phyloP scores from a whole-genome alignment of 2,888 invertebrate species.

The Nymphalis c-album region DNA sequence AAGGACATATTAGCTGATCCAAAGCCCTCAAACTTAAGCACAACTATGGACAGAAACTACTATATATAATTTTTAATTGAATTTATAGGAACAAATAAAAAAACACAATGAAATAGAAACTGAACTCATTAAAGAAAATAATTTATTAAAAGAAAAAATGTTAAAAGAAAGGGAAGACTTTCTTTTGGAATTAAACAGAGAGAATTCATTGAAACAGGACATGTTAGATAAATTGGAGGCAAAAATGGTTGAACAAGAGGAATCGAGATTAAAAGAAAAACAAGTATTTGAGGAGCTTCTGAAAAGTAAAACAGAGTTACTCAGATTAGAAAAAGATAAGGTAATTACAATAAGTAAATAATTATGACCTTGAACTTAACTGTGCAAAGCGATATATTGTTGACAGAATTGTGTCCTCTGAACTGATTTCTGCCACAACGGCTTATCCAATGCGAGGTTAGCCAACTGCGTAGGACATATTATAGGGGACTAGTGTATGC shows the following conservation, averaged over 20 bases:
- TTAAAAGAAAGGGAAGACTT: conserved; percentile 77
- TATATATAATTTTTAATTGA: not conserved
- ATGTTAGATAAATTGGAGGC: conserved; percentile 73
- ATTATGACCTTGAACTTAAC: not conserved
- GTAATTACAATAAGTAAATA: conserved; percentile 44
- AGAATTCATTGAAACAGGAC: conserved; percentile 78
- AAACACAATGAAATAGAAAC: conserved; percentile 67
- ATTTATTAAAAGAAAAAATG: conserved; percentile 69
- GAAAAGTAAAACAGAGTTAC: conserved; percentile 64
- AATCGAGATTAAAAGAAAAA: conserved; percentile 68
- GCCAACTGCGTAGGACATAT: no score
- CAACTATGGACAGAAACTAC: no score
- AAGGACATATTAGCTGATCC: no score
- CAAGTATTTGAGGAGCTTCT: conserved; percentile 63
- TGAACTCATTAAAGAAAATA: conserved; percentile 72
- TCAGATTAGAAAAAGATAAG: conserved; percentile 71
- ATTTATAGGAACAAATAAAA: conserved; percentile 65
- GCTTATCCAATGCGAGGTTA: no score
- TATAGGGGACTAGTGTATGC: no score
- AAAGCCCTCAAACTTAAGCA: no score
- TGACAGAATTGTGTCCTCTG: no score
- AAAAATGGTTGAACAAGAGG: conserved; percentile 74
- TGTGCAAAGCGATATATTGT: no score
- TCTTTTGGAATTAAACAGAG: conserved; percentile 69
- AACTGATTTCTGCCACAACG: no score